Conservation (phyloP, 2,888 invertebrate species). For the Aphelenchoides bicaudatus region DNA sequence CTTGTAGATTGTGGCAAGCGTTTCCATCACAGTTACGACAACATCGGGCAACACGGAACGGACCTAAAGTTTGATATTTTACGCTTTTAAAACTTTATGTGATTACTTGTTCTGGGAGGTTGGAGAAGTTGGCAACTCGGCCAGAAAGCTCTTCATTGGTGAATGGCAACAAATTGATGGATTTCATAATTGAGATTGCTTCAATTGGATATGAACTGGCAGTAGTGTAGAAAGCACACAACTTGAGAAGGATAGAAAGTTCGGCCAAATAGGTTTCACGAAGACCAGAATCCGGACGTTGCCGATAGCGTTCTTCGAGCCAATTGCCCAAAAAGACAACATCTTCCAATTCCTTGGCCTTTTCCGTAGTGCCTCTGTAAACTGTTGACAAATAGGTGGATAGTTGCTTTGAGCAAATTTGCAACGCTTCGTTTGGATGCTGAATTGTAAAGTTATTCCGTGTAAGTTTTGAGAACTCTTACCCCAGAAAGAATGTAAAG, state of each 20-base stretch:
- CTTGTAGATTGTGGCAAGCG: slow-evolving; percentile 33
- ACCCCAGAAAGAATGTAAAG: slow-evolving; percentile 35
- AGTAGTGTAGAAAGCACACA: slow-evolving; percentile 6
- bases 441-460: neutral
- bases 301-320: neutral
- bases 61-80: slow-evolving; percentile 35
- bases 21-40: slow-evolving; percentile 47
- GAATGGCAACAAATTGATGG: slow-evolving; percentile 8
- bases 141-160: slow-evolving; percentile 14
- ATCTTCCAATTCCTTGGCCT: slow-evolving; percentile 19
- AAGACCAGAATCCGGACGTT: neutral
- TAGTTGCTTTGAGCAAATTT: slow-evolving; percentile 17
- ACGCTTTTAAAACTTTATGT: slow-evolving; percentile 15
- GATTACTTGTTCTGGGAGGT: slow-evolving; percentile 45
- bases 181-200: neutral
- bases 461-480: neutral
- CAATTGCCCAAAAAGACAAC: slow-evolving; percentile 11
- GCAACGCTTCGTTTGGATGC: slow-evolving; percentile 11
- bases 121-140: slow-evolving; percentile 44
- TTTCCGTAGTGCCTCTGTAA: neutral
- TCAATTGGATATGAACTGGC: neutral
- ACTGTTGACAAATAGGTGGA: neutral
- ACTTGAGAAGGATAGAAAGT: slow-evolving; percentile 4
- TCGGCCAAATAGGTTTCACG: slow-evolving; percentile 1
- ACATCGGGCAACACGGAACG: slow-evolving; percentile 49